These are phyloP conservation scores for Crotalus helleri DNA, from an alignment of 2,113 vertebrate genomes.

Conservation along the genomic window DNA sequence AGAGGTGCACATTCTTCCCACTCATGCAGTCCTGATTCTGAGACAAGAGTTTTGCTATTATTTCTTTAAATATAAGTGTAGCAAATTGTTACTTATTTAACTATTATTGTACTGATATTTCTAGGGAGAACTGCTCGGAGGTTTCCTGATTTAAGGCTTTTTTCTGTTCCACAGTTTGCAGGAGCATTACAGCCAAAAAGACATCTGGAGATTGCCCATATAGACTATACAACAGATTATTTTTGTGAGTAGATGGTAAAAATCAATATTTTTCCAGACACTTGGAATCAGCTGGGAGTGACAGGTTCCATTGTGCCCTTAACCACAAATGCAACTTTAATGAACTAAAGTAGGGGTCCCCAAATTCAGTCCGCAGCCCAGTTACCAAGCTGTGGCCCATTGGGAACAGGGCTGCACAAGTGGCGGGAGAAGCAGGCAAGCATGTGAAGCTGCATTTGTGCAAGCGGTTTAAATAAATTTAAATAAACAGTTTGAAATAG, in stretches of 20 bases:
- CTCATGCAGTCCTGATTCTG: background rate
- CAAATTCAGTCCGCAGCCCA: background rate
- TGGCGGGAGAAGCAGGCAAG: background rate
- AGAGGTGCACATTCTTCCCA: background rate
- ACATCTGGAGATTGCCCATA: background rate
- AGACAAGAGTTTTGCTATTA: background rate
- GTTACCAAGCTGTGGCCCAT: background rate
- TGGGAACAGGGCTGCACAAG: background rate
- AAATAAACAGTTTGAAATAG: background rate
- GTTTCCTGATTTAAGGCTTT: background rate
- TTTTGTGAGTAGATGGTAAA: background rate
- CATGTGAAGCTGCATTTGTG: background rate
- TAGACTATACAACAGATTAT: background rate
- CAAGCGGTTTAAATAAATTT: background rate
- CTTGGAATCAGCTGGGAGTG: background rate
- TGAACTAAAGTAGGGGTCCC: background rate
- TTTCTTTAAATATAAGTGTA: background rate
- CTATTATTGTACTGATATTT: background rate
- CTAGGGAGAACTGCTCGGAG: background rate
- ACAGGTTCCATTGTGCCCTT: background rate
- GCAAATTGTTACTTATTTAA: background rate
- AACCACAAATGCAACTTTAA: background rate
- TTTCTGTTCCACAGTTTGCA: background rate
- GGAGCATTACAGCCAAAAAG: background rate
- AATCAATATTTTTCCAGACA: background rate